These are phyloP conservation scores for Aphrophora alni DNA, from an alignment of 2,888 invertebrate species.

Conservation along the genomic window DNA sequence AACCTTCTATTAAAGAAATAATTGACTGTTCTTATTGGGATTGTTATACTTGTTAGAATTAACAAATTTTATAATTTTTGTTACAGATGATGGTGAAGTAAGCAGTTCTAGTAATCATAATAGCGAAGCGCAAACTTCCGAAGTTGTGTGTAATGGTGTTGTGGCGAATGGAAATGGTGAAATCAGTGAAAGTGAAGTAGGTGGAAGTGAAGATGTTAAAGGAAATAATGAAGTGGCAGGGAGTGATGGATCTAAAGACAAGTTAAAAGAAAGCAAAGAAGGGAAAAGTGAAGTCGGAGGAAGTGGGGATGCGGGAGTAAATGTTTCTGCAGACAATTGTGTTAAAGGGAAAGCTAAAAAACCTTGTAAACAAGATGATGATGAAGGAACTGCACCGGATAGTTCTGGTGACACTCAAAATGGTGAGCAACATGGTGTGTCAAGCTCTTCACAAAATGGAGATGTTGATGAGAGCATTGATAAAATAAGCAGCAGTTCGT, in stretches of 20 bases:
- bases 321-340: background rate
- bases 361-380: background rate
- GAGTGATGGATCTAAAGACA: background rate
- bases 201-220: slow-evolving; percentile 3
- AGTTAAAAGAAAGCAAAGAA: background rate
- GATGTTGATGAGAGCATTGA: background rate
- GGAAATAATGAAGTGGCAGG: background rate
- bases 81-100: slow-evolving; percentile 30
- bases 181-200: slow-evolving; percentile 4
- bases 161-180: slow-evolving; percentile 23
- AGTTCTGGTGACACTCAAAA: slow-evolving; percentile 26
- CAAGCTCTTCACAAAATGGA: slow-evolving; percentile 27
- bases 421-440: slow-evolving; percentile 23
- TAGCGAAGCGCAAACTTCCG: background rate
- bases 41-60: too few relatives aligned
- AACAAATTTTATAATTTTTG: too few relatives aligned
- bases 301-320: background rate
- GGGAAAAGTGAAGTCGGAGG: background rate
- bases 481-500: slow-evolving; percentile 13
- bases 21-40: too few relatives aligned
- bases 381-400: slow-evolving; percentile 21
- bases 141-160: slow-evolving; percentile 27
- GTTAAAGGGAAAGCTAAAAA: background rate
- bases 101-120: slow-evolving; percentile 20
- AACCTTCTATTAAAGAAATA: too few relatives aligned